These are phyloP conservation scores for Andrena flavipes DNA, from an alignment of 2,888 invertebrate genomes.

Conservation along the genomic window DNA sequence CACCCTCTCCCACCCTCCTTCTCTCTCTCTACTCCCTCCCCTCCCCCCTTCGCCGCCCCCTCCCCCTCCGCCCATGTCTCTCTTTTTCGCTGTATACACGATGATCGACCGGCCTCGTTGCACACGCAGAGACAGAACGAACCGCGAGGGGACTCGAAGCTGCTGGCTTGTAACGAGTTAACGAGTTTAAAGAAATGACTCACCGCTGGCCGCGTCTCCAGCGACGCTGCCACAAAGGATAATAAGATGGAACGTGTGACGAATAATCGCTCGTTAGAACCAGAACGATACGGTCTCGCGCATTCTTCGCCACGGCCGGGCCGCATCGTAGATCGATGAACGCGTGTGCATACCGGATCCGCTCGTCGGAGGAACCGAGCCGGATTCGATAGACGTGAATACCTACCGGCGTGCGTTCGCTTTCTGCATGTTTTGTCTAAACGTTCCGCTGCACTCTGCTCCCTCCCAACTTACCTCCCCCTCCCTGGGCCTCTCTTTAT, in stretches of 20 bases:
- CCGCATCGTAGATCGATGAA: conserved; percentile 52
- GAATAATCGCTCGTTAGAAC: conserved; percentile 63
- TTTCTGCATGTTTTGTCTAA: conserved; percentile 46
- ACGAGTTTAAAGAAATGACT: conserved; percentile 73
- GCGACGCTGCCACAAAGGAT: conserved; percentile 44
- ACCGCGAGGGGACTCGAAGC: conserved; percentile 43
- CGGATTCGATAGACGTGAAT: conserved; percentile 43
- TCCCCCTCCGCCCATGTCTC: background rate
- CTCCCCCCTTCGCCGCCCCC: background rate
- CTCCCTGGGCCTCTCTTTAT: background rate
- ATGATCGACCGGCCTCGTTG: conserved; percentile 69
- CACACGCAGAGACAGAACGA: conserved; percentile 41
- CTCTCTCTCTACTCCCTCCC: background rate
- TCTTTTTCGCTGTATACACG: conserved; percentile 23
- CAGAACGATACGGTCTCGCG: conserved; percentile 46
- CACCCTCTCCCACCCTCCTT: conserved; percentile 20
- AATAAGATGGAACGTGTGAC: conserved; percentile 68
- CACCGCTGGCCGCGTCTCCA: conserved; percentile 47
- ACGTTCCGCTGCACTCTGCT: conserved; percentile 18
- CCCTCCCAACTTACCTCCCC: background rate
- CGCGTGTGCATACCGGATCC: conserved; percentile 19
- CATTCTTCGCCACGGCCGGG: conserved; percentile 42
- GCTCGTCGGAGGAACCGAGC: conserved; percentile 32
- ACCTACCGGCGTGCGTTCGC: conserved; percentile 17
- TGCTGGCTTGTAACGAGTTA: conserved; percentile 68